Base-by-base conservation (phyloP, 2,113 vertebrate species). In the Silurus asotus region DNA sequence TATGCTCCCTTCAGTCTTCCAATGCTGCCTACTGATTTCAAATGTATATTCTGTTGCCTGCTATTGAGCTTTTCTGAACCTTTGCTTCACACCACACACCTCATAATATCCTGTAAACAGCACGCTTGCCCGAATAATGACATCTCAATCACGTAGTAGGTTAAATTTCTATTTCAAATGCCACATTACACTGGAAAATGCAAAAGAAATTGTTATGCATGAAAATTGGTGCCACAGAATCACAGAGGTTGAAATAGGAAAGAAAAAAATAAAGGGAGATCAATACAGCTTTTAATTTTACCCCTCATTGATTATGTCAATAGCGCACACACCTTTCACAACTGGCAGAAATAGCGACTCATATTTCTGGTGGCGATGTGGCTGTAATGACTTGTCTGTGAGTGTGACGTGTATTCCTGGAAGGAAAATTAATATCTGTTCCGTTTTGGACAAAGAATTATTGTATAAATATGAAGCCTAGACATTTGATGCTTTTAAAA, bases 271-370 rank as follows among this genome's bases (percentile, higher is more conserved):
- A 64, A 84, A 87, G 80, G 59, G 65, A 48, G 82, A 91, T 91
- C 90, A 87, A 91, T 91, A 82, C 58, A 88, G 89, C 89, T 89
- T 90, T 91, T 90, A 91, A 90, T 91, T 90, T 91, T 91, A 91
- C 90, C 85, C 90, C 87, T 90, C 89, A 91, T 91, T 89, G 88
- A 89, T 90, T 82, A 90, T 90, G 89, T 90, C 90, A 90, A 90
- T 91, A 91, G 81, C 72, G 20, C 53, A 14, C 89, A 84, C 61
- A 91, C 85, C 83, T 90, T 88, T 82, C 86, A 83, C 86, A 74
- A 88, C 81, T 88, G 61, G 77, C 72, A 72, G 84, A 53, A 88
- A 85, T 83, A 85, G 80, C 48, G 79, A 81, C 84, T 88, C 80
- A 84, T 88, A 88, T 87, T 88, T 85, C 84, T 65, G 77, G 65